Base-by-base conservation (phyloP, 2,113 vertebrate genomes). In the Ptilorrhoa leucosticta region DNA sequence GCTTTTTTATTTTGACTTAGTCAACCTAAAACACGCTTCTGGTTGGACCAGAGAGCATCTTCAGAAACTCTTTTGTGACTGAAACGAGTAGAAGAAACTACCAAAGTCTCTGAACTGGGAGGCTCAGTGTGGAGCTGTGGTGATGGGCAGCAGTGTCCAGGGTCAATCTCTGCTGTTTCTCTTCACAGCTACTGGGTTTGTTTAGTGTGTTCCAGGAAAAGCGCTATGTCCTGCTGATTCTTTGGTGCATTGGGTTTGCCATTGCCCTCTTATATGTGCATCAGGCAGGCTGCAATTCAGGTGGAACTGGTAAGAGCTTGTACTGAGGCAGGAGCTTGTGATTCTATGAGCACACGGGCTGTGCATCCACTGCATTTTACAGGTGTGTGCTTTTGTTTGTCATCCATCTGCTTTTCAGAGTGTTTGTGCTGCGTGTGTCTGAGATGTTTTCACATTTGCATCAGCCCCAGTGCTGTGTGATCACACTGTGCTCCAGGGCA, bases 251-350 rank as follows among this genome's bases (percentile, higher is more conserved):
- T 37, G 82, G 35, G 17, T 87, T 85, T 66, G 90, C 54, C 5
- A 1, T 27, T 82, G 37, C 39, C 39, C n/a, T 37, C 58, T 35
- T 39, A 12, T 1, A 18, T 0, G 1, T 45, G 72, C 9, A 9
- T 56, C 83, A 50, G 83, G 61, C 47, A 72, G 88, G 83, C 75
- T 91, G 75, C 9, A 11, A 10, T 71, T 87, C 66, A 54, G 80
- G 44, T 81, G 69, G 70, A 57, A 37, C 73, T 76, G 42, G n/a
- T 77, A 21, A 63, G 68, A 81, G 42, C 69, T 86, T 53, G 75
- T 63, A 19, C 28, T 4, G 69, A 82, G 65, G 35, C 58, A 26
- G 54, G 76, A 70, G 40, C 7, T 12, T 3, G 18, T 42, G 85
- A 11, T 54, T 56, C 39, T 78, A 54, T 39, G 79, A 70, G 10